These are phyloP conservation scores for Tamandua tetradactyla DNA, from an alignment of 2,797 vertebrate genomes.

Conservation along the genomic window DNA sequence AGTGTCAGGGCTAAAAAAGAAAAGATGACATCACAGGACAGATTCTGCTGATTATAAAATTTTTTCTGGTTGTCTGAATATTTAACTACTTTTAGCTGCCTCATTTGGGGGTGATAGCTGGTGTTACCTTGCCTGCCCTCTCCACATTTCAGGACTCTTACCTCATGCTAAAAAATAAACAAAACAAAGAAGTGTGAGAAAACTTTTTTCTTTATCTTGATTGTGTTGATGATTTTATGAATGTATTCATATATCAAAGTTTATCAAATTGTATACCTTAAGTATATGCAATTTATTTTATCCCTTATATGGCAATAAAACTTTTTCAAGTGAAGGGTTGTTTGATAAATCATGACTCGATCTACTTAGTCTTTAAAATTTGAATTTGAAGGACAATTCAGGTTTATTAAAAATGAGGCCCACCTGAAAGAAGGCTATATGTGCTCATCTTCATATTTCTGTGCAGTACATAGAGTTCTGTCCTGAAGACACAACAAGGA, in stretches of 20 bases:
- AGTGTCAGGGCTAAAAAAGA: not conserved
- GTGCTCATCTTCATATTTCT: not conserved
- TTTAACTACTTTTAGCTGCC: not conserved
- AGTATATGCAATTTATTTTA: not conserved
- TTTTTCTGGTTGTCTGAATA: not conserved
- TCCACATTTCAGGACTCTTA: not conserved
- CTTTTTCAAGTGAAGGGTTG: not conserved
- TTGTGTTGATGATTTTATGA: not conserved
- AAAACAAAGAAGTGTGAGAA: not conserved
- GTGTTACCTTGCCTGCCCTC: not conserved
- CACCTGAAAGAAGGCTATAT: not conserved
- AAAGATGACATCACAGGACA: not conserved
- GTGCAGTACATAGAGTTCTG: not conserved
- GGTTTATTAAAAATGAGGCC: not conserved
- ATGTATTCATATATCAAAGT: not conserved
- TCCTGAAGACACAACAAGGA: not conserved
- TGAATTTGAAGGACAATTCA: not conserved
- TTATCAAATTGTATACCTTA: not conserved
- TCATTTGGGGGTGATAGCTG: not conserved
- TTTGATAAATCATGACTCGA: not conserved
- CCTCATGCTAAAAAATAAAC: accelerated
- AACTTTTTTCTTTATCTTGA: not conserved
- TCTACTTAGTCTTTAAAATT: conserved; percentile 22
- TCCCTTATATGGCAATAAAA: not conserved
- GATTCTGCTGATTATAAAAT: not conserved